Percentiles rank a stretch among this genome's conserved stretches.
phyloP scores from a whole-genome alignment of 2,888 invertebrate species.

The Alsophila aescularia region DNA sequence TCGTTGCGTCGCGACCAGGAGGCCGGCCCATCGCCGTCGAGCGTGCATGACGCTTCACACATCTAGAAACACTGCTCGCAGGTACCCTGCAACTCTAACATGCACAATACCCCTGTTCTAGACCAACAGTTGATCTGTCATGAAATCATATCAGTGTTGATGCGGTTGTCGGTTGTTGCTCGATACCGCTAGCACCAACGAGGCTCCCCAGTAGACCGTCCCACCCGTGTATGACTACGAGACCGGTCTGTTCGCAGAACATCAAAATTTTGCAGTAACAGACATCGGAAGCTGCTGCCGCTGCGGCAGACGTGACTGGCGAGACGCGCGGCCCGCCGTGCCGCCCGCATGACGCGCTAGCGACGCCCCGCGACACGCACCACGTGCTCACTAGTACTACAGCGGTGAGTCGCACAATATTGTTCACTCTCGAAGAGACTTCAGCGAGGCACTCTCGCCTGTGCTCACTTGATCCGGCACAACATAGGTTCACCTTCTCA shows the following conservation, averaged over 20 bases:
- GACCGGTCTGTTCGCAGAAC: conserved; percentile 53
- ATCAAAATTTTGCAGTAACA: conserved; percentile 96
- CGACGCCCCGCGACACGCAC: conserved; percentile 41
- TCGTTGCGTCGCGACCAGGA: conserved; percentile 76
- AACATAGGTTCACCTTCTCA: too few relatives aligned
- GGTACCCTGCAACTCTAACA: conserved; percentile 70
- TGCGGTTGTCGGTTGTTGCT: too few relatives aligned
- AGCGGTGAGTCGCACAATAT: conserved; percentile 17
- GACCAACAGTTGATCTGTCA: too few relatives aligned
- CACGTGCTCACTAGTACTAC: conserved; percentile 24
- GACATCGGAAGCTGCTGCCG: conserved; percentile 98
- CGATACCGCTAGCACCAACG: not conserved
- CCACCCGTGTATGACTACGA: conserved; percentile 27
- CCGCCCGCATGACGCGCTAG: conserved; percentile 55
- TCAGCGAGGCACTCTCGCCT: too few relatives aligned
- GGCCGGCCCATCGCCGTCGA: conserved; percentile 84
- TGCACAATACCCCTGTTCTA: too few relatives aligned
- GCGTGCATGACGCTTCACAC: conserved; percentile 96
- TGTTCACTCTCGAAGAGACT: too few relatives aligned
- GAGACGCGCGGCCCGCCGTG: conserved; percentile 72
- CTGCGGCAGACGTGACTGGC: conserved; percentile 98
- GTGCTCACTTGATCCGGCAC: too few relatives aligned
- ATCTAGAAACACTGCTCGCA: conserved; percentile 90
- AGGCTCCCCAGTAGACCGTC: conserved; percentile 14
- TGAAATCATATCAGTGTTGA: too few relatives aligned